Base-by-base conservation (phyloP, 2,113 vertebrate species). In the Ptilonorhynchus violaceus region DNA sequence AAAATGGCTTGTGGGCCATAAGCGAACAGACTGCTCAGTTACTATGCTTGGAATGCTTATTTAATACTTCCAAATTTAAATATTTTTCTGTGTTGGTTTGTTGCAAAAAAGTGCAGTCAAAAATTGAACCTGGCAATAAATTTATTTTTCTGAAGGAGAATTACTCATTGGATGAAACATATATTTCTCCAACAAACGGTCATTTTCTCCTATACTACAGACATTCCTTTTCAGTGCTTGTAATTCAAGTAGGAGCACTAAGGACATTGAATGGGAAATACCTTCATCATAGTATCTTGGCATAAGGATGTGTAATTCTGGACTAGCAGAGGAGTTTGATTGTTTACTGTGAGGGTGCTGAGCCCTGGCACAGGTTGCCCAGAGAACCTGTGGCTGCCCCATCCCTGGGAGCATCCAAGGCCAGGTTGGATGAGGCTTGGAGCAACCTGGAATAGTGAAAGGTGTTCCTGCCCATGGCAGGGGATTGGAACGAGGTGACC, bases 61-160 rank as follows among this genome's bases (percentile, higher is more conserved):
- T 97, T 95, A 95, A 84, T 92, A 90, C 64, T 88, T 92, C 60
- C 52, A 88, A 49, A 92, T 93, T 88, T 84, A 93, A 96, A 83
- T 94, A 94, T 82, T 85, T 92, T 90, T 80, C 6, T 85, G 42
- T 85, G 75, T 89, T 95, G 46, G 46, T 59, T 94, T 94, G 64
- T 62, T 62, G 73, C 33, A 55, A 87, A 91, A 93, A 88, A 39
- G 52, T 14, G 16, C 47, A 80, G 33, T 94, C 11, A 88, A 44
- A 92, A 90, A 67, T 53, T 50, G 67, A 83, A 93, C 46, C 27
- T 78, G 60, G 76, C 33, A 44, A 87, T 78, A 87, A 62, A 52
- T 86, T 90, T 58, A 23, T 94, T 84, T 93, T 88, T 70, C 49
- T 44, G 27, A 85, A 59, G 41, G 75, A 79, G 50, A 88, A 67